Percentiles rank a stretch among this genome's conserved stretches.
Evolutionary conservation across 2,113 vertebrate species (phyloP).

Genomic region (Elaphurus davidianus): DNA sequence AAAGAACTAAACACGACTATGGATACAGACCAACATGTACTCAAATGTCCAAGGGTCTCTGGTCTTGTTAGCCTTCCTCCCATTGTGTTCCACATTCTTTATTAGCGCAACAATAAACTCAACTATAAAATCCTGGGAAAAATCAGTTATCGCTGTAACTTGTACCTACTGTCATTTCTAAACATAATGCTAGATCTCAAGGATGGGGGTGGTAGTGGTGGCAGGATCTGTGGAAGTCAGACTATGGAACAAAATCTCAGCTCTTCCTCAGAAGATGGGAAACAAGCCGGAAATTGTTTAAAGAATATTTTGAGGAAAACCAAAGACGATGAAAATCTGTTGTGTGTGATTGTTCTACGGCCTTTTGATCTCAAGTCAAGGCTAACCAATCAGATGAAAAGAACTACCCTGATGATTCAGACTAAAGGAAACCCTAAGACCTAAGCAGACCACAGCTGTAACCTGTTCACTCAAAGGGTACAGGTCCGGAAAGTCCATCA

Average conservation of each 20-base stretch:
- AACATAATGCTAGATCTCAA: neutral
- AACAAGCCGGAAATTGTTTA: neutral
- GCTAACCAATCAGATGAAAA: neutral
- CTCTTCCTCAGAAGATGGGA: neutral
- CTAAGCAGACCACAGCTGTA: neutral
- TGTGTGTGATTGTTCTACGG: neutral
- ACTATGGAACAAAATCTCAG: neutral
- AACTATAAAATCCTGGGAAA: neutral
- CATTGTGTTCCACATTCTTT: neutral
- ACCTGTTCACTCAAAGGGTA: neutral
- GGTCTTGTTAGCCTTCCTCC: no score
- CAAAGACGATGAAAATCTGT: neutral
- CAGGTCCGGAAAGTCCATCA: neutral
- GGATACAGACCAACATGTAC: neutral
- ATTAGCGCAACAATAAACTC: neutral
- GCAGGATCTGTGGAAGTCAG: neutral
- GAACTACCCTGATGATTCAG: neutral
- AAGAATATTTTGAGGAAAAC: neutral
- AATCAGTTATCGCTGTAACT: neutral
- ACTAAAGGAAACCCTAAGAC: neutral
- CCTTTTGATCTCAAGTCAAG: neutral
- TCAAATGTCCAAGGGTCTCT: neutral
- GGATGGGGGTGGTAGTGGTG: accelerated
- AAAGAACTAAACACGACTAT: neutral
- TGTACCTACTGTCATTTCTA: neutral